Evolutionary conservation across 2,888 invertebrate species (phyloP).

Genomic region (Epinotia ramella): DNA sequence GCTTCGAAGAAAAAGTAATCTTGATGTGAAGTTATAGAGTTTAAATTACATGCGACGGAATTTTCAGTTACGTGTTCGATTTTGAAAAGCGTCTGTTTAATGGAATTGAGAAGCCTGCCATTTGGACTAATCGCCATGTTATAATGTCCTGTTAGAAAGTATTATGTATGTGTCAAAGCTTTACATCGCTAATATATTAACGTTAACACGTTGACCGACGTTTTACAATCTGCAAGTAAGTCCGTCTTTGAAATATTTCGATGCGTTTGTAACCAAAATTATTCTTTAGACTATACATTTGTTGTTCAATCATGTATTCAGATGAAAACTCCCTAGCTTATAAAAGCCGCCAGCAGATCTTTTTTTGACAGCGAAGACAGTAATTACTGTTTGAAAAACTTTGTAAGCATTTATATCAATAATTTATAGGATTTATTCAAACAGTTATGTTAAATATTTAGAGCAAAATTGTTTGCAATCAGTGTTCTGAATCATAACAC

Average conservation of each 20-base stretch:
- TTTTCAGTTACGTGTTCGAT: background rate
- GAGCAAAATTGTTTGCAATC: background rate
- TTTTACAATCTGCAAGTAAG: too few relatives aligned
- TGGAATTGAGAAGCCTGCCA: constrained; percentile 34
- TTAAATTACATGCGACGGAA: background rate
- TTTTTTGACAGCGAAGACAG: too few relatives aligned
- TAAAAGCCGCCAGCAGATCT: too few relatives aligned
- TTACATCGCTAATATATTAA: background rate
- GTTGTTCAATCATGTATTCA: too few relatives aligned
- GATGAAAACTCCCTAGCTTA: too few relatives aligned
- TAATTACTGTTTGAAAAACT: too few relatives aligned
- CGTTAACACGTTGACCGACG: background rate
- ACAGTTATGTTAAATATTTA: too few relatives aligned
- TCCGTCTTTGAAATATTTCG: too few relatives aligned
- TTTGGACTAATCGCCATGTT: constrained; percentile 8
- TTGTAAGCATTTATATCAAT: too few relatives aligned
- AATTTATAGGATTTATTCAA: too few relatives aligned
- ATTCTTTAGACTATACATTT: background rate
- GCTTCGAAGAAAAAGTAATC: background rate
- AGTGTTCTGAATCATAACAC: background rate
- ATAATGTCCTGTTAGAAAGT: constrained; percentile 18
- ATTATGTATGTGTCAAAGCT: background rate
- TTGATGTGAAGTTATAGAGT: background rate
- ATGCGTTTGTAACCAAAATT: background rate
- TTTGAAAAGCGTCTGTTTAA: background rate